Evolutionary conservation across 1,140 invertebrate genomes (phyloP).

Genomic region (Wiebesia pumilae): DNA sequence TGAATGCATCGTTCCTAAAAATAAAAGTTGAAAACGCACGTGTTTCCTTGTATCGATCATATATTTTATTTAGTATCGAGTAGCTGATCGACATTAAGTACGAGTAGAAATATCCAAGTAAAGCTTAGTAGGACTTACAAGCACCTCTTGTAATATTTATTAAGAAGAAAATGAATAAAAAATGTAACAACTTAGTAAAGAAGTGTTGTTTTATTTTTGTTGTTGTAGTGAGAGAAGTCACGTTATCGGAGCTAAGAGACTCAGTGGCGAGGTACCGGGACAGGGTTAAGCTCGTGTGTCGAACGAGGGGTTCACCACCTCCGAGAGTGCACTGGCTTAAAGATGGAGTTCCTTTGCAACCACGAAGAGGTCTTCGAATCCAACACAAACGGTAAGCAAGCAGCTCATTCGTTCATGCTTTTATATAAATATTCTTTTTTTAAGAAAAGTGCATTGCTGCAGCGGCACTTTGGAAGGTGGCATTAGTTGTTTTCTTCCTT

Average conservation of each 20-base stretch:
- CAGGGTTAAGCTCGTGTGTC: conserved; percentile 81
- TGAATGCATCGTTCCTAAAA: no score
- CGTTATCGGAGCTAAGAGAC: conserved; percentile 74
- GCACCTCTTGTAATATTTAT: neutral
- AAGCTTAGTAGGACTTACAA: no score
- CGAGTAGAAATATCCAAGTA: no score
- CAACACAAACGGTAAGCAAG: conserved; percentile 72
- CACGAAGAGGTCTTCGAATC: conserved; percentile 74
- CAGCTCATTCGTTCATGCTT: neutral
- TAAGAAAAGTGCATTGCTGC: neutral
- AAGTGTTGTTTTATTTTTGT: conserved; percentile 41
- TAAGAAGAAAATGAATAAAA: neutral
- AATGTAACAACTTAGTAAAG: neutral
- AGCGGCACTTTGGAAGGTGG: neutral
- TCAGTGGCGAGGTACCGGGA: conserved; percentile 74
- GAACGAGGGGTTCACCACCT: conserved; percentile 80
- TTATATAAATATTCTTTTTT: conserved; percentile 24
- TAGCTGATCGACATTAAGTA: no score
- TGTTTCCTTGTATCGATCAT: no score
- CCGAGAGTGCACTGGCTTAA: conserved; percentile 84
- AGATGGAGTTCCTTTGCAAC: conserved; percentile 79
- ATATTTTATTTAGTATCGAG: no score
- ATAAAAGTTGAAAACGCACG: no score
- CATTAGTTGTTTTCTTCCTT: neutral
- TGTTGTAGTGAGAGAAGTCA: conserved; percentile 73